These are phyloP conservation scores for Liodrosophila aerea DNA, from an alignment of 2,888 invertebrate genomes.

Conservation along the genomic window DNA sequence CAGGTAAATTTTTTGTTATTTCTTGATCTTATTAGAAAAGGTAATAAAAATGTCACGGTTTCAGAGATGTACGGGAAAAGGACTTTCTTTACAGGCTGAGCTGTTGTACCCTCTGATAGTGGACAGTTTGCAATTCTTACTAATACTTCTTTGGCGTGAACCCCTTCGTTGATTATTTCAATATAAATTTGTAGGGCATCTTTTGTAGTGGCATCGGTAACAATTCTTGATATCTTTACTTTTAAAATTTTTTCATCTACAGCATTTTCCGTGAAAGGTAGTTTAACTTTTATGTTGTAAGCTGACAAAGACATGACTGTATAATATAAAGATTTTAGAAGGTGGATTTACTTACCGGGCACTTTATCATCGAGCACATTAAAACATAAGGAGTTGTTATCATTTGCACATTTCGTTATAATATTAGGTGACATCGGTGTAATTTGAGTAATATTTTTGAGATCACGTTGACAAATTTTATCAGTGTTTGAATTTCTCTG, in stretches of 20 bases:
- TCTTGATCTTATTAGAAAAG: slow-evolving; percentile 53
- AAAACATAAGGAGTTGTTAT: slow-evolving; percentile 63
- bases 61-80: slow-evolving; percentile 66
- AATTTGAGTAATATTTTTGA: slow-evolving; percentile 43
- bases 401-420: slow-evolving; percentile 63
- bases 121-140: slow-evolving; percentile 69
- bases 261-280: slow-evolving; percentile 75
- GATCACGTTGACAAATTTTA: not conserved
- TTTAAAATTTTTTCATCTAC: slow-evolving; percentile 45
- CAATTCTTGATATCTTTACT: slow-evolving; percentile 67
- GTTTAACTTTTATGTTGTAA: slow-evolving; percentile 71
- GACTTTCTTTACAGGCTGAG: slow-evolving; percentile 55
- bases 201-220: slow-evolving; percentile 75
- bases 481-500: not conserved
- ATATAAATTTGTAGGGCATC: slow-evolving; percentile 71
- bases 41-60: slow-evolving; percentile 71
- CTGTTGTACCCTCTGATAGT: slow-evolving; percentile 39
- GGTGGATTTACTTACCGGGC: slow-evolving; percentile 61
- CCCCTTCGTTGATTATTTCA: slow-evolving; percentile 70
- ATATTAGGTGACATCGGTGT: slow-evolving; percentile 54
- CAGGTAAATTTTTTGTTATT: slow-evolving; percentile 58
- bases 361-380: slow-evolving; percentile 70
- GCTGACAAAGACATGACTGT: slow-evolving; percentile 39
- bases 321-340: not conserved
- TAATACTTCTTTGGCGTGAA: slow-evolving; percentile 51